These are phyloP conservation scores for Dendronephthya gigantea DNA, from an alignment of 64 coral and sea anemone species.

Conservation along the genomic window DNA sequence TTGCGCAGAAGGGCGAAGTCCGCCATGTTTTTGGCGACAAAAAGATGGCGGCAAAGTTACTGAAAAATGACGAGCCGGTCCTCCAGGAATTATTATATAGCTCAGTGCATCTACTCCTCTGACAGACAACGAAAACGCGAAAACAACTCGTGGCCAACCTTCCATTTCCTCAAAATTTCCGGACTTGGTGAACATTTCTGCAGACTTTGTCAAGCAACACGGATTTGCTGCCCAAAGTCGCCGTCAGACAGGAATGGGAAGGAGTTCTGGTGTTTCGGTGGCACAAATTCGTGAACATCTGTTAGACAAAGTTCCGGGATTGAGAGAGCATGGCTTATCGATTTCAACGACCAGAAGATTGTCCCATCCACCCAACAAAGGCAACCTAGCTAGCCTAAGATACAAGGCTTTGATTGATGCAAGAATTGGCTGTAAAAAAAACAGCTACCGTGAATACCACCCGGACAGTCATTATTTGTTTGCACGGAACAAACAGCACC, in stretches of 20 bases:
- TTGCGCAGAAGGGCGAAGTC: no score
- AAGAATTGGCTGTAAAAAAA: neutral
- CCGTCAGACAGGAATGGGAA: neutral
- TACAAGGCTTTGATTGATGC: neutral
- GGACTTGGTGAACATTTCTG: neutral
- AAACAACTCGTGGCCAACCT: constrained; percentile 3
- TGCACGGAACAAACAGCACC: neutral
- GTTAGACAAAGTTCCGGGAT: neutral
- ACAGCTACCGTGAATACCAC: neutral
- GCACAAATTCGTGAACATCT: neutral
- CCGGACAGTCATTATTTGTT: neutral
- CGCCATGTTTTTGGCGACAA: no score
- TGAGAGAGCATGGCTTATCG: no score
- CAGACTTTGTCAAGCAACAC: neutral
- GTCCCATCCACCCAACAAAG: neutral
- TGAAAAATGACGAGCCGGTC: no score
- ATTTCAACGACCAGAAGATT: neutral
- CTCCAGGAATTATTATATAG: no score
- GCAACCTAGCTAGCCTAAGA: neutral
- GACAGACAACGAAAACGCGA: neutral
- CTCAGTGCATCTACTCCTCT: no score
- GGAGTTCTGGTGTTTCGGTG: neutral
- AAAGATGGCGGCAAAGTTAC: no score
- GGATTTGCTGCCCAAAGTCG: neutral
- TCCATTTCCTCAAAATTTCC: neutral